Evolutionary conservation across 2,113 vertebrate genomes (phyloP), one percentile per base, ranked within the genome.

Genomic region (Catharus fuscescens): DNA sequence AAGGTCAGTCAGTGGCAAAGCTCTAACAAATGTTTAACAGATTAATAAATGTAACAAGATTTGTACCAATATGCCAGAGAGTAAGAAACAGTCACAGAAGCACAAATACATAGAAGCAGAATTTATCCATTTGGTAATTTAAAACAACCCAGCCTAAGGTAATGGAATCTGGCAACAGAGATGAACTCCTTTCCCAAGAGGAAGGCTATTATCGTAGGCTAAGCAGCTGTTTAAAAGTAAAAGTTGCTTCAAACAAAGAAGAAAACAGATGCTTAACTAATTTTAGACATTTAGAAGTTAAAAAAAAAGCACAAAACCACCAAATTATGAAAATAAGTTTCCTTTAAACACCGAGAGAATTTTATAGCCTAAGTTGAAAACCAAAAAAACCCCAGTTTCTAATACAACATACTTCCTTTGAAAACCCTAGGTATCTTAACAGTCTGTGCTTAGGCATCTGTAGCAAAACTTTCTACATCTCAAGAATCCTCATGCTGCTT

Each of bases 231-330:
- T 93, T 92, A 81, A 91, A 91, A 92, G 12, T 14, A 88, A 45
- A 86, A 92, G 53, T 67, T 74, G 7, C 36, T 79, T 81, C 73
- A 91, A 72, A 95, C 6, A 21, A 91, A 92, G 73, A 91, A 71
- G 24, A 60, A 88, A 96, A 76, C 72, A 93, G 86, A 97, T 95
- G 78, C 20, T 92, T 89, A 96, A 93, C 52, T 93, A 87, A 89
- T 86, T 92, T 88, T 76, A 64, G 76, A 69, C 12, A 80, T 92
- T 87, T 57, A 82, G 67, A 70, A 82, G 18, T 65, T 10, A 2
- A 13, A 60, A 60, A 60, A 40, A 79, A 72, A 26, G 0, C 19
- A 18, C 8, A 23, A 88, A 90, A 47, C 1, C 7, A 29, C 28
- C 9, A 90, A 88, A 66, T 53, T 21, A 66, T 73, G 34, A 90